Evolutionary conservation across 2,797 vertebrate genomes (phyloP).

Genomic region (Centroberyx gerrardi): DNA sequence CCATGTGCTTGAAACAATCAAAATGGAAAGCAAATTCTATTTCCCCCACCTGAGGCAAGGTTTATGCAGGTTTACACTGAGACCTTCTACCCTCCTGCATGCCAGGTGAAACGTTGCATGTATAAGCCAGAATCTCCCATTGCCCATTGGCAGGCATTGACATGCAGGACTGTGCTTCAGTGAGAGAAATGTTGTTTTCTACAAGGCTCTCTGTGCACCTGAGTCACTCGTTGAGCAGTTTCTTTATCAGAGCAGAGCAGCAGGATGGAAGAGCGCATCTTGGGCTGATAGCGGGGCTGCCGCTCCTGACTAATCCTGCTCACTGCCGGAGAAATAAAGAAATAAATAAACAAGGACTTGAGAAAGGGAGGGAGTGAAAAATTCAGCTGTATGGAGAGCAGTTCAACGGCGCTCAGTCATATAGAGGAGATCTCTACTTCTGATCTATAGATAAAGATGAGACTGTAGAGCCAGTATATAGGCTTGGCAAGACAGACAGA

Average conservation of each 20-base stretch:
- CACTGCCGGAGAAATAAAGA: constrained; percentile 74
- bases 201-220: constrained; percentile 74
- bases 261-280: constrained; percentile 84
- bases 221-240: constrained; percentile 76
- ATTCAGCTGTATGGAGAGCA: constrained; percentile 72
- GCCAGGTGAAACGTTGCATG: constrained; percentile 36
- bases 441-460: constrained; percentile 72
- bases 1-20: not conserved
- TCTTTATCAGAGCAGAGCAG: constrained; percentile 84
- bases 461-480: constrained; percentile 56
- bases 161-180: constrained; percentile 73
- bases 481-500: constrained; percentile 49
- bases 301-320: constrained; percentile 81
- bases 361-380: constrained; percentile 59
- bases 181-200: constrained; percentile 80
- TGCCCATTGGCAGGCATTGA: constrained; percentile 72
- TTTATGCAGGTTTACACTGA: constrained; percentile 29
- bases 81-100: constrained; percentile 18
- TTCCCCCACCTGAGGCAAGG: constrained; percentile 12
- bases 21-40: constrained; percentile 9
- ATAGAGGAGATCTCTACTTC: constrained; percentile 62
- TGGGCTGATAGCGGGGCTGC: constrained; percentile 79
- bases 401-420: constrained; percentile 74
- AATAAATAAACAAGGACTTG: constrained; percentile 75
- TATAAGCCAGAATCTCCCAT: constrained; percentile 39